A percentile compares a stretch with the other conserved stretches of the same genome.
Conservation (phyloP, 2,888 invertebrate species). For the Protonemura montana region DNA sequence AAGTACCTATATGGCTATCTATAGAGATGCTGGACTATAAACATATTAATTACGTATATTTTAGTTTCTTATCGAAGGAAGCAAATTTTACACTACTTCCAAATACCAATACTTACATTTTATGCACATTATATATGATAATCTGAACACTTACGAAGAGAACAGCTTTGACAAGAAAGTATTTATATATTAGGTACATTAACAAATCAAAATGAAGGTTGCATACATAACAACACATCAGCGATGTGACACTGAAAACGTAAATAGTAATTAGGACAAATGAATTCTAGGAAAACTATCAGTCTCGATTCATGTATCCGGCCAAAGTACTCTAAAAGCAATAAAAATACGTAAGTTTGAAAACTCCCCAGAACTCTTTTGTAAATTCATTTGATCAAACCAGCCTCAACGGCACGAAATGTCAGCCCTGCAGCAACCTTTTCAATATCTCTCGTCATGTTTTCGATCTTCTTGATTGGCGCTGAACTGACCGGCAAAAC, state of each 20-base stretch:
- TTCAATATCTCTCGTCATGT: slow-evolving; percentile 53
- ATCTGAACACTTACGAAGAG: too few species aligned
- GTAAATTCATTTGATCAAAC: slow-evolving; percentile 33
- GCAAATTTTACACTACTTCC: too few species aligned
- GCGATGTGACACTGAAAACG: background rate
- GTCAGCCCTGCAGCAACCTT: slow-evolving; percentile 54
- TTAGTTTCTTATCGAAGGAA: background rate
- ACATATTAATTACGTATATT: background rate
- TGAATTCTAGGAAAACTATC: background rate
- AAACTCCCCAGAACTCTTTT: background rate
- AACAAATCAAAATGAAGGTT: background rate
- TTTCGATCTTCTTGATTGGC: slow-evolving; percentile 53
- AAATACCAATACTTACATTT: background rate
- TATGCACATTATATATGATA: background rate
- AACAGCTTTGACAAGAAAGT: too few species aligned
- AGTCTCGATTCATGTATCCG: background rate
- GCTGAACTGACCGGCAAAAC: too few species aligned
- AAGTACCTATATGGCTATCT: background rate
- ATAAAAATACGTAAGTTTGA: background rate
- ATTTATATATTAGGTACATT: background rate
- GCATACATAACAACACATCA: background rate
- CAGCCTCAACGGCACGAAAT: slow-evolving; percentile 51
- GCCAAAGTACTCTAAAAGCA: background rate
- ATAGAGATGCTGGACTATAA: background rate
- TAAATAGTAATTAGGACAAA: background rate